phyloP scores from a whole-genome alignment of 2,113 vertebrate species.

The Echinops telfairi region DNA sequence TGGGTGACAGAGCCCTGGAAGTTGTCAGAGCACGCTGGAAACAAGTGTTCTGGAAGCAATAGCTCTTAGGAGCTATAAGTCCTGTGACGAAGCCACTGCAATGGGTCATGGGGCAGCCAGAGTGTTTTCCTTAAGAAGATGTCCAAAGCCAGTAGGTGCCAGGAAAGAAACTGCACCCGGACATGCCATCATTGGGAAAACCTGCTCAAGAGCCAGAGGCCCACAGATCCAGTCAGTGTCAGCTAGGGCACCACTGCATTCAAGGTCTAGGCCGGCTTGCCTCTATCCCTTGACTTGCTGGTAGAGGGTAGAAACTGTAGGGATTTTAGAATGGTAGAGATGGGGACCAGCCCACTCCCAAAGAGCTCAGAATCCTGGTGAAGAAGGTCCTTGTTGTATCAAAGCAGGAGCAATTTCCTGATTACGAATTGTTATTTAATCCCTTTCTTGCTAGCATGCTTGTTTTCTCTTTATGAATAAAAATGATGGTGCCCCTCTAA shows the following conservation, averaged over 20 bases:
- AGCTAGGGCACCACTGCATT: neutral
- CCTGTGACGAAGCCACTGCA: neutral
- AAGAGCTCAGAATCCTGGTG: neutral
- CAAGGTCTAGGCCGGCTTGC: neutral
- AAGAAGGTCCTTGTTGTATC: neutral
- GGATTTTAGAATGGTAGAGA: neutral
- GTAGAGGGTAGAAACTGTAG: neutral
- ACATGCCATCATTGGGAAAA: neutral
- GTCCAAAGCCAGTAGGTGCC: neutral
- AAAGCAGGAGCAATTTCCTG: neutral
- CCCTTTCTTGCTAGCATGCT: neutral
- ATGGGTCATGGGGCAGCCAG: neutral
- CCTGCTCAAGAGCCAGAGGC: neutral
- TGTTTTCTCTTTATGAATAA: constrained; percentile 1
- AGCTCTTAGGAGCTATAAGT: neutral
- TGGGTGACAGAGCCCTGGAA: neutral
- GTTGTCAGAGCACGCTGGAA: neutral
- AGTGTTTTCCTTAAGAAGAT: neutral
- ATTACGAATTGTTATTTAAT: constrained; percentile 32
- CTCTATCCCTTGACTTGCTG: neutral
- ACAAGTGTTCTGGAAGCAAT: neutral
- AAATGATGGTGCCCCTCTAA: constrained; percentile 46
- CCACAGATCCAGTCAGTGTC: neutral
- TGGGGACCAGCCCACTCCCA: neutral
- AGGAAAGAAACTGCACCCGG: neutral